Conservation (phyloP, 2,113 vertebrate genomes). For the Chloropsis hardwickii region DNA sequence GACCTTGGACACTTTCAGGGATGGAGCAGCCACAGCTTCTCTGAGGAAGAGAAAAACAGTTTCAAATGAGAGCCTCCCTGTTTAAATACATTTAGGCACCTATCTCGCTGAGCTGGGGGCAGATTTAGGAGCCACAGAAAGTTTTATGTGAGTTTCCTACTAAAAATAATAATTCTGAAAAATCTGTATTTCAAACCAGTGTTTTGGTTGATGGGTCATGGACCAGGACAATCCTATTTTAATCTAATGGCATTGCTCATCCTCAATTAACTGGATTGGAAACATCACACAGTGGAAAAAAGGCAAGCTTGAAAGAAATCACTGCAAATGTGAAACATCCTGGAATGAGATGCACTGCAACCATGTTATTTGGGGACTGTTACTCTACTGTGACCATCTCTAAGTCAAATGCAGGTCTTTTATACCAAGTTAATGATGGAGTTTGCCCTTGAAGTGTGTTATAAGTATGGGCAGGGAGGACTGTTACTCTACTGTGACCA, state of each 20-base stretch:
- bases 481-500: background rate
- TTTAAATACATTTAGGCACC: background rate
- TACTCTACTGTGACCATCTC: background rate
- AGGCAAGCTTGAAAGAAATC: background rate
- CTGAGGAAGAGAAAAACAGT: background rate
- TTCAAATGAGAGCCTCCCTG: background rate
- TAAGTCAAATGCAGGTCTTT: background rate
- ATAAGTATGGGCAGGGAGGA: background rate
- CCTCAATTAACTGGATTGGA: conserved; percentile 33
- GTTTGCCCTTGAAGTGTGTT: background rate
- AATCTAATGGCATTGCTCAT: conserved; percentile 37
- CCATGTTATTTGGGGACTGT: background rate
- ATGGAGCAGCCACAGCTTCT: background rate
- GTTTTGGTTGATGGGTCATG: background rate
- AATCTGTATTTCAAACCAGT: background rate
- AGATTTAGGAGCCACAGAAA: background rate
- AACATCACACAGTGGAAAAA: background rate
- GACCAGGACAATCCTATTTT: conserved; percentile 6
- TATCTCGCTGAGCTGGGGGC: background rate
- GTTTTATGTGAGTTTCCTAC: background rate
- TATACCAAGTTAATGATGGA: background rate
- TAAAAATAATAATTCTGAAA: background rate
- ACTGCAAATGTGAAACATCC: background rate
- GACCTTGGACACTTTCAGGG: background rate
- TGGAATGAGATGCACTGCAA: background rate